Conservation (phyloP, 2,797 vertebrate species). For the Sebastes vulpes region DNA sequence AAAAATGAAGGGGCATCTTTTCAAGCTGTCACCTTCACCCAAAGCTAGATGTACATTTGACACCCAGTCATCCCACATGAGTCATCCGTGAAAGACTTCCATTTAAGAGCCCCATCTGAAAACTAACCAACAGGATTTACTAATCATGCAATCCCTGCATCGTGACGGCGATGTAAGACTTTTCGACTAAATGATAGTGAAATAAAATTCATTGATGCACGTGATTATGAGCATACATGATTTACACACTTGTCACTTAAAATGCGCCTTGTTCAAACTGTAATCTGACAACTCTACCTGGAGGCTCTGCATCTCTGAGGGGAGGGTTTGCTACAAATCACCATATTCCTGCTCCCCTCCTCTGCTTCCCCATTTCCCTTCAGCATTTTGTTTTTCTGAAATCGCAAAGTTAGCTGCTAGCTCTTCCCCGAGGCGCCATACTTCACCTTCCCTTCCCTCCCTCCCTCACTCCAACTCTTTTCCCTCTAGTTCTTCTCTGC, state of each 20-base stretch:
- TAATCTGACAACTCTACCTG: slow-evolving; percentile 56
- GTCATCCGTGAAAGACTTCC: slow-evolving; percentile 28
- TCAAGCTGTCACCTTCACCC: slow-evolving; percentile 29
- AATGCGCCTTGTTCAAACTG: slow-evolving; percentile 27
- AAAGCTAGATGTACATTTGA: slow-evolving; percentile 14
- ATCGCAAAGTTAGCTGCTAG: slow-evolving; percentile 61
- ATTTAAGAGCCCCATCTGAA: slow-evolving; percentile 6
- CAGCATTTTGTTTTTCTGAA: slow-evolving; percentile 72
- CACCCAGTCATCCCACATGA: slow-evolving; percentile 38
- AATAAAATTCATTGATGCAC: not conserved
- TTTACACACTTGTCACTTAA: not conserved
- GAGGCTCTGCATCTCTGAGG: slow-evolving; percentile 39
- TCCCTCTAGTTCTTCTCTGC: slow-evolving; percentile 14
- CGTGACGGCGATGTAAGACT: not conserved
- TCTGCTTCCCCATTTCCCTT: slow-evolving; percentile 46
- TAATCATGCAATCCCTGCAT: not conserved
- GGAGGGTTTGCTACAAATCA: slow-evolving; percentile 49
- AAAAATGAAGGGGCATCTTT: slow-evolving; percentile 2
- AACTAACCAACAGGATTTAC: not conserved
- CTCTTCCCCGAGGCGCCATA: slow-evolving; percentile 30
- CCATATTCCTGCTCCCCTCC: slow-evolving; percentile 28
- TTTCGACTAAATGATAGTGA: not conserved
- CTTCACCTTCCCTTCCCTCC: slow-evolving; percentile 16
- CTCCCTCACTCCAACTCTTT: not conserved
- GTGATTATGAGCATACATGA: not conserved